Evolutionary conservation across 2,113 vertebrate genomes (phyloP).

Genomic region (Scalopus aquaticus): DNA sequence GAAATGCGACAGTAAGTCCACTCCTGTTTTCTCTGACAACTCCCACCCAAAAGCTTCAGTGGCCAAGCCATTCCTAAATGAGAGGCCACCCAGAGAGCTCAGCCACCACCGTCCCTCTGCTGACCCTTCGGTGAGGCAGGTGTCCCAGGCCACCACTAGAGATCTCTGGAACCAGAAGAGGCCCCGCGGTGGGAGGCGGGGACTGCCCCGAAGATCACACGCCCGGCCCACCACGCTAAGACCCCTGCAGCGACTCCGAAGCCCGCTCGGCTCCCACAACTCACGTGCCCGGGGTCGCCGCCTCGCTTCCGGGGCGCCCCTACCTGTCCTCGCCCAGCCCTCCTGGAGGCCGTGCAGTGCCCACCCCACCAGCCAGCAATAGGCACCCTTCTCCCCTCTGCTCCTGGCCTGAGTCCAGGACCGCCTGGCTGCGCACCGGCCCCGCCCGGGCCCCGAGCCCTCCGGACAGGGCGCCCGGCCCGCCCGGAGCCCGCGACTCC

Average conservation of each 20-base stretch:
- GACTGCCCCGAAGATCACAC: no score
- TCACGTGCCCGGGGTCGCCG: rapidly evolving
- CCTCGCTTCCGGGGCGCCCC: background rate
- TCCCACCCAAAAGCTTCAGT: background rate
- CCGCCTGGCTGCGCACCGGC: background rate
- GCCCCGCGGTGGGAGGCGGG: no score
- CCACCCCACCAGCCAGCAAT: no score
- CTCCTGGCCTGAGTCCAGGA: background rate
- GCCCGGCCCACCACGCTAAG: background rate
- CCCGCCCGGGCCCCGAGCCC: background rate
- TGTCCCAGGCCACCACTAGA: background rate
- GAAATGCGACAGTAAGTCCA: background rate
- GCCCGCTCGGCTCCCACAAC: background rate
- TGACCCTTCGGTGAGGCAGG: background rate
- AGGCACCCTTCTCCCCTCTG: background rate
- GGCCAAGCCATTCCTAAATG: background rate
- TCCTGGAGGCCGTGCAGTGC: no score
- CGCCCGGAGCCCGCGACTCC: background rate
- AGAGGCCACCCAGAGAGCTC: background rate
- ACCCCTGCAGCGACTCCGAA: background rate
- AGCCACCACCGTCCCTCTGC: no score
- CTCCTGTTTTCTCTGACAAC: background rate
- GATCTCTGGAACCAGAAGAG: no score
- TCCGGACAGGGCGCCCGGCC: background rate
- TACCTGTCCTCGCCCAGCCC: background rate